These are phyloP conservation scores for Ovis canadensis DNA, from an alignment of 2,113 vertebrate species.

Conservation along the genomic window DNA sequence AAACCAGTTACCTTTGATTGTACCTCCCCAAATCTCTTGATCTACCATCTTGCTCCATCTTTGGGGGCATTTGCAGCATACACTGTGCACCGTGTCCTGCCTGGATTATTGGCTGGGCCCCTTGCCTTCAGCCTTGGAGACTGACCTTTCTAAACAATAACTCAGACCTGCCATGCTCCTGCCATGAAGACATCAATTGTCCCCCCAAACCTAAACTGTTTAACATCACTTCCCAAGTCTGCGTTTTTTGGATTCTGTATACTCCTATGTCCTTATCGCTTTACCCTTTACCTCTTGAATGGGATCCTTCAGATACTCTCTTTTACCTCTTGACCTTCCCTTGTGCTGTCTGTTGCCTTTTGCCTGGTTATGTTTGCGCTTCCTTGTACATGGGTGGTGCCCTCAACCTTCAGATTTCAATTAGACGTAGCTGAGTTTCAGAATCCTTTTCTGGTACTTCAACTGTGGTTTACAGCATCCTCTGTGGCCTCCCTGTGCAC, in stretches of 20 bases:
- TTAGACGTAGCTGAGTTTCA: background rate
- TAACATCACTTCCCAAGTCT: background rate
- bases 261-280: background rate
- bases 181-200: background rate
- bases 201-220: background rate
- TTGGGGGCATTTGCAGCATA: background rate
- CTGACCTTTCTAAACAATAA: background rate
- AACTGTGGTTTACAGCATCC: background rate
- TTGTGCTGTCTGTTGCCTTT: background rate
- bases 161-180: background rate
- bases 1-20: background rate
- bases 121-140: background rate
- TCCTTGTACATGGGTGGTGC: background rate
- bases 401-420: background rate
- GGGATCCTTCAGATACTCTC: background rate
- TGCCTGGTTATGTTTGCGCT: background rate
- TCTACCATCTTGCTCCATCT: background rate
- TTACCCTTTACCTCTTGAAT: background rate
- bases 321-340: background rate
- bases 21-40: background rate
- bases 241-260: background rate
- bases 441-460: background rate
- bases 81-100: background rate
- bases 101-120: background rate
- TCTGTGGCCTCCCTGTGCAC: accelerated